Percentiles rank a stretch among this genome's conserved stretches.
These are phyloP conservation scores for Stenopsyche tienmushanensis DNA, from an alignment of 1,140 invertebrate genomes.

Conservation along the genomic window DNA sequence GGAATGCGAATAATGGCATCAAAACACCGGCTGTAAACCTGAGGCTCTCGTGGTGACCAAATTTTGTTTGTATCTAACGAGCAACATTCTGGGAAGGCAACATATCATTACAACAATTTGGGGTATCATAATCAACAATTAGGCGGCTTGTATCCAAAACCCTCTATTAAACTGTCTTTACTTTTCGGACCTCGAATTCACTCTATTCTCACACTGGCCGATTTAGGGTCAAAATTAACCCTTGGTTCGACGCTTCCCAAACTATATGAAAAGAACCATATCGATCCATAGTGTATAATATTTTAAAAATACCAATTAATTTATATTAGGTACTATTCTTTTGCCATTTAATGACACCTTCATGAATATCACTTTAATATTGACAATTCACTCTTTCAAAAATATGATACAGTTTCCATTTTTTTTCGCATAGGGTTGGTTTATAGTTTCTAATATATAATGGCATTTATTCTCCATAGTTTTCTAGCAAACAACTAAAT, in stretches of 20 bases:
- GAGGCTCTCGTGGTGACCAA: background rate
- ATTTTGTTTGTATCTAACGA: background rate
- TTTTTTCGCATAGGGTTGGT: too few relatives aligned
- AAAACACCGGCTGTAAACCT: too few relatives aligned
- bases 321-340: too few relatives aligned
- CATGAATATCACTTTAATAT: too few relatives aligned
- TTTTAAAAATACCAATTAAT: too few relatives aligned
- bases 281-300: background rate
- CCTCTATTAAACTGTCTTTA: constrained; percentile 26
- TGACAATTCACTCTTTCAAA: too few relatives aligned
- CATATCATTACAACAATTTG: constrained; percentile 21
- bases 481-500: too few relatives aligned
- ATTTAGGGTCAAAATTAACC: constrained; percentile 19
- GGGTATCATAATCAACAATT: constrained; percentile 27
- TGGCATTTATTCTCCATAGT: too few relatives aligned
- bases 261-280: background rate
- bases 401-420: too few relatives aligned
- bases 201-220: constrained; percentile 23
- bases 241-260: constrained; percentile 3
- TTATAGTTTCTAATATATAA: too few relatives aligned
- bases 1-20: too few relatives aligned
- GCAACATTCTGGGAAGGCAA: constrained; percentile 7
- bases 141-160: constrained; percentile 8
- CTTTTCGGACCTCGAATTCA: constrained; percentile 7
- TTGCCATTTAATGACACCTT: too few relatives aligned